Percentiles rank a stretch among this genome's conserved stretches.
Conservation (phyloP, 2,888 invertebrate species). For the Hetaerina titia region DNA sequence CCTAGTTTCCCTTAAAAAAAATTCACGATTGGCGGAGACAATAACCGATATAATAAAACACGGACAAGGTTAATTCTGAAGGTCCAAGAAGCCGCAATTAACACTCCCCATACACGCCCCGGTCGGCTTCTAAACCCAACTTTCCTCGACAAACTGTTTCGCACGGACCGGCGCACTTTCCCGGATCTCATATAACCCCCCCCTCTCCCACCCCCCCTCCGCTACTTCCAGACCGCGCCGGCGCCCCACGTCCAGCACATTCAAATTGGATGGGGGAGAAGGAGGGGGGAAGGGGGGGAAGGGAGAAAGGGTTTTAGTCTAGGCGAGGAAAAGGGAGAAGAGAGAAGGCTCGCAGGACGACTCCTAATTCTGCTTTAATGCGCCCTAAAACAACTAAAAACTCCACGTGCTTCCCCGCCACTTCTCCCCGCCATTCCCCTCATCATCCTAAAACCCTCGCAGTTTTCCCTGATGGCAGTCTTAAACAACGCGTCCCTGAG, state of each 20-base stretch:
- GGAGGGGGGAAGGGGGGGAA: background rate
- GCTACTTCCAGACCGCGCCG: background rate
- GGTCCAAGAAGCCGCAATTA: background rate
- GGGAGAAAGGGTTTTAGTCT: background rate
- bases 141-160: background rate
- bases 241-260: background rate
- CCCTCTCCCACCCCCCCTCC: background rate
- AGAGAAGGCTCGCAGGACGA: background rate
- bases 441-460: background rate
- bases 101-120: background rate
- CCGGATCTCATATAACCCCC: background rate
- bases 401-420: background rate
- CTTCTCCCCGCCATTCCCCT: background rate
- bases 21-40: too few species aligned
- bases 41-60: too few species aligned
- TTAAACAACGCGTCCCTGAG: background rate
- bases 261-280: background rate
- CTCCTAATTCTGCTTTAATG: slow-evolving; percentile 9
- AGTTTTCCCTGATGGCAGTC: background rate
- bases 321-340: background rate
- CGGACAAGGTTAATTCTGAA: background rate
- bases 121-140: background rate
- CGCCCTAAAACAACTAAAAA: background rate
- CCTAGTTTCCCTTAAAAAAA: too few species aligned
- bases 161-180: background rate